phyloP scores from a whole-genome alignment of 2,888 invertebrate species.

The Hypselothyrea guttata region DNA sequence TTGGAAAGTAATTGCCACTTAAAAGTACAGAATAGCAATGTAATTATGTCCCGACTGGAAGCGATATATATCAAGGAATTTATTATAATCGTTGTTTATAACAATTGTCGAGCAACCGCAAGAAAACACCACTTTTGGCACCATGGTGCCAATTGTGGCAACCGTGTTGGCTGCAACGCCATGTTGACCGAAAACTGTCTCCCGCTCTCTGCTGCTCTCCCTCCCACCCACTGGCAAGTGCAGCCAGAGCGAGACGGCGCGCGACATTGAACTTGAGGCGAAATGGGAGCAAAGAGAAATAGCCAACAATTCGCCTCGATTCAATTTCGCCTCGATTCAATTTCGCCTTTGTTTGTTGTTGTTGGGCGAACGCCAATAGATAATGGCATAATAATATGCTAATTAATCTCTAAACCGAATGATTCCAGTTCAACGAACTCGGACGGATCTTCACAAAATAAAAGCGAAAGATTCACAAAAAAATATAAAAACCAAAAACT shows the following conservation, averaged over 20 bases:
- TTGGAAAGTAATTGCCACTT: too few relatives aligned
- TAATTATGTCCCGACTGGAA: too few relatives aligned
- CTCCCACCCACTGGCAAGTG: too few relatives aligned
- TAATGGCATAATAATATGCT: constrained; percentile 25
- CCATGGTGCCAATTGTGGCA: too few relatives aligned
- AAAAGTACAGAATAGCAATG: too few relatives aligned
- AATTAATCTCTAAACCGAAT: constrained; percentile 2
- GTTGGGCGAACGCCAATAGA: constrained; percentile 11
- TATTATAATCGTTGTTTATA: too few relatives aligned
- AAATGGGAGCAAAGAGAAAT: constrained; percentile 18
- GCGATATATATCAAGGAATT: too few relatives aligned
- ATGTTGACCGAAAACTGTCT: neutral
- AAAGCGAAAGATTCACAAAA: constrained; percentile 1
- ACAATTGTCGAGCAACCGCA: too few relatives aligned
- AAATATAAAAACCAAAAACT: neutral
- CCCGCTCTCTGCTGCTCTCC: too few relatives aligned
- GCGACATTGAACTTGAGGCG: constrained; percentile 55
- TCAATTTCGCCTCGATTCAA: constrained; percentile 9
- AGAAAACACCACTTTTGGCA: too few relatives aligned
- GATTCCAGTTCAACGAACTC: constrained; percentile 13
- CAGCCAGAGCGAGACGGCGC: neutral
- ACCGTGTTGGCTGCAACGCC: too few relatives aligned
- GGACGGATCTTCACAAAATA: neutral
- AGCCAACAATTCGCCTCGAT: constrained; percentile 3
- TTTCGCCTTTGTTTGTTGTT: constrained; percentile 4